A percentile compares a stretch with the other conserved stretches of the same genome.
phyloP scores from a whole-genome alignment of 1,140 invertebrate species.

The Cyclina sinensis region DNA sequence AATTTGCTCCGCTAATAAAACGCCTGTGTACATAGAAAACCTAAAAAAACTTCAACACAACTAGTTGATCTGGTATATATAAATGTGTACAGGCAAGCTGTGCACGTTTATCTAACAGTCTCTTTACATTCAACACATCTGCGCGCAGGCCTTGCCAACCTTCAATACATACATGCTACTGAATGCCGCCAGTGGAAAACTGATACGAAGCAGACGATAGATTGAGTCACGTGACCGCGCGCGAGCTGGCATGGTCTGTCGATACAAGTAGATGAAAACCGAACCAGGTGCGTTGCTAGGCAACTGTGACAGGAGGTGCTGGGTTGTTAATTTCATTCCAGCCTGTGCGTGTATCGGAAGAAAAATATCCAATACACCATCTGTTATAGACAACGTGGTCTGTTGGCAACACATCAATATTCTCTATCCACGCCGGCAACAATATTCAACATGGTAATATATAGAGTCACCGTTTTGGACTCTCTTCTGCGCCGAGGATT shows the following conservation, averaged over 20 bases:
- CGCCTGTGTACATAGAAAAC: constrained; percentile 13
- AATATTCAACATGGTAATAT: constrained; percentile 23
- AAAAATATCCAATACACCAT: constrained; percentile 32
- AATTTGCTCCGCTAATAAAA: not conserved
- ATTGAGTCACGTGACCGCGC: constrained; percentile 57
- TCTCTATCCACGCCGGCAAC: constrained; percentile 4
- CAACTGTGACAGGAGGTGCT: constrained; percentile 65
- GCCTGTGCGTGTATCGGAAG: constrained; percentile 36
- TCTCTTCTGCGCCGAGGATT: not conserved
- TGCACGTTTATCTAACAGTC: constrained; percentile 24
- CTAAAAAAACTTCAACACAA: constrained; percentile 26
- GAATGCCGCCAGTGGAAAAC: constrained; percentile 58
- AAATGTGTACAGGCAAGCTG: constrained; percentile 20
- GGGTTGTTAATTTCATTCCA: constrained; percentile 59
- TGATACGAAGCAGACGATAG: constrained; percentile 65
- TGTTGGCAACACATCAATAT: constrained; percentile 18
- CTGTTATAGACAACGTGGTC: constrained; percentile 28
- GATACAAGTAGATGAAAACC: constrained; percentile 59
- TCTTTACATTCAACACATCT: constrained; percentile 51
- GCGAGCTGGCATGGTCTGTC: constrained; percentile 58
- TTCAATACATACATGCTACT: constrained; percentile 46
- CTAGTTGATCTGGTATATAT: not conserved
- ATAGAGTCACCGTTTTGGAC: not conserved
- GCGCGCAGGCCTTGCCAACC: constrained; percentile 33
- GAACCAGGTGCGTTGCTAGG: constrained; percentile 63